These are phyloP conservation scores for Clepsis dumicolana DNA, from an alignment of 2,888 invertebrate genomes.

Conservation along the genomic window DNA sequence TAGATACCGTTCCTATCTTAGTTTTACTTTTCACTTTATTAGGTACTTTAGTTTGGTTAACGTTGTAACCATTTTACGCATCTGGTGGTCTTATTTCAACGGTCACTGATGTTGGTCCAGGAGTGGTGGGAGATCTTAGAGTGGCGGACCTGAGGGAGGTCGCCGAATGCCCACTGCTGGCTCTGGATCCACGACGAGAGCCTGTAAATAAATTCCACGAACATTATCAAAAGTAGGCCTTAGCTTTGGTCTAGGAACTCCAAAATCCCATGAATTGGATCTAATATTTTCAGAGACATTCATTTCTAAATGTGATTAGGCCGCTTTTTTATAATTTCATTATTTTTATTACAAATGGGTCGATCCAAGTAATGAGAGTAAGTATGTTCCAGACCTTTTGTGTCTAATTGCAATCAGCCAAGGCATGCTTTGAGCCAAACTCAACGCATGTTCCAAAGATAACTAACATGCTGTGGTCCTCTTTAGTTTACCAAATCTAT, in stretches of 20 bases:
- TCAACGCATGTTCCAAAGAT: conserved; percentile 44
- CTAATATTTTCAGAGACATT: neutral
- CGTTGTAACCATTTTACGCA: conserved; percentile 65
- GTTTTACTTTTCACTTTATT: conserved; percentile 41
- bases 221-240: neutral
- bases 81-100: conserved; percentile 92
- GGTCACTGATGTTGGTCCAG: conserved; percentile 87
- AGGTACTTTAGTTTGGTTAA: conserved; percentile 41
- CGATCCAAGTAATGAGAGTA: conserved; percentile 19
- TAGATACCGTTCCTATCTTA: conserved; percentile 47
- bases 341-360: too few relatives aligned
- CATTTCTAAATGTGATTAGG: too few relatives aligned
- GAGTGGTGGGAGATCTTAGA: conserved; percentile 73
- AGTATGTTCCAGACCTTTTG: neutral
- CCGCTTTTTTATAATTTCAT: too few relatives aligned
- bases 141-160: conserved; percentile 89
- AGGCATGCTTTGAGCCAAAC: conserved; percentile 47
- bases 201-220: conserved; percentile 59
- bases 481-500: conserved; percentile 14
- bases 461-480: conserved; percentile 37
- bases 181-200: conserved; percentile 90
- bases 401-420: conserved; percentile 39
- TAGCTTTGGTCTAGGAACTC: neutral
- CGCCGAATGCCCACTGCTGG: conserved; percentile 92
- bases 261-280: conserved; percentile 24